Percentiles rank a stretch among this genome's conserved stretches.
phyloP scores from a whole-genome alignment of 2,888 invertebrate species.

The Drosophila leonis region DNA sequence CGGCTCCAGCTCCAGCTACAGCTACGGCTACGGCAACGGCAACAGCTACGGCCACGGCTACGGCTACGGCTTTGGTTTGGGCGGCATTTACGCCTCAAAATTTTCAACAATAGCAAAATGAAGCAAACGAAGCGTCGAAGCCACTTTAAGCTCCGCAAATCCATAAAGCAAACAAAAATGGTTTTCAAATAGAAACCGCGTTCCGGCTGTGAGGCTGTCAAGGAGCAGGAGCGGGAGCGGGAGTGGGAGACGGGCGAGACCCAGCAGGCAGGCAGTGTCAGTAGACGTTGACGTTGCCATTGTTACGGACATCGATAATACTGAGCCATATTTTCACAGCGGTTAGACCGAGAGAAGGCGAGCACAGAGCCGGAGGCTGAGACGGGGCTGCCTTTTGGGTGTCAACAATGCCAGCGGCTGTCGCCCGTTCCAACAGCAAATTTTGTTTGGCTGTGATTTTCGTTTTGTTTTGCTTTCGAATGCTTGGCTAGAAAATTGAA shows the following conservation, averaged over 20 bases:
- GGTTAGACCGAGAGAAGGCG: slow-evolving; percentile 55
- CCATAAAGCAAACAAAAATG: slow-evolving; percentile 84
- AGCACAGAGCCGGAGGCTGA: slow-evolving; percentile 12
- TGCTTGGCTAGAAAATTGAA: slow-evolving; percentile 72
- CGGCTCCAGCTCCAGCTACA: slow-evolving; percentile 5
- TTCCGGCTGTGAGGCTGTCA: slow-evolving; percentile 33
- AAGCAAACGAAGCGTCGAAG: slow-evolving; percentile 82
- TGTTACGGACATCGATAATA: slow-evolving; percentile 75
- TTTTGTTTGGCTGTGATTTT: slow-evolving; percentile 68
- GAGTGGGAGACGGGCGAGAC: not conserved
- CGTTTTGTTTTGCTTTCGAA: slow-evolving; percentile 31
- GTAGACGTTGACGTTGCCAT: slow-evolving; percentile 58
- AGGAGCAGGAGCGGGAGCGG: not conserved
- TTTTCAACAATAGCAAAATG: slow-evolving; percentile 81
- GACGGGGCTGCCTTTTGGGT: slow-evolving; percentile 61
- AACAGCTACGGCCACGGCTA: slow-evolving; percentile 4
- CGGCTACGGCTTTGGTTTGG: slow-evolving; percentile 7
- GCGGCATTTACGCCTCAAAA: slow-evolving; percentile 69
- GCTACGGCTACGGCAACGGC: not conserved
- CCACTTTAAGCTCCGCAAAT: slow-evolving; percentile 84
- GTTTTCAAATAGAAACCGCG: slow-evolving; percentile 80
- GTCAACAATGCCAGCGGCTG: slow-evolving; percentile 71
- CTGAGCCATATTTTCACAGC: slow-evolving; percentile 71
- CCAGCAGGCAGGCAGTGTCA: slow-evolving; percentile 11
- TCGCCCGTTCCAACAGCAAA: slow-evolving; percentile 26